A percentile compares a stretch with the other conserved stretches of the same genome.
Conservation (phyloP, 2,113 vertebrate species). For the Hemiprocne comata region DNA sequence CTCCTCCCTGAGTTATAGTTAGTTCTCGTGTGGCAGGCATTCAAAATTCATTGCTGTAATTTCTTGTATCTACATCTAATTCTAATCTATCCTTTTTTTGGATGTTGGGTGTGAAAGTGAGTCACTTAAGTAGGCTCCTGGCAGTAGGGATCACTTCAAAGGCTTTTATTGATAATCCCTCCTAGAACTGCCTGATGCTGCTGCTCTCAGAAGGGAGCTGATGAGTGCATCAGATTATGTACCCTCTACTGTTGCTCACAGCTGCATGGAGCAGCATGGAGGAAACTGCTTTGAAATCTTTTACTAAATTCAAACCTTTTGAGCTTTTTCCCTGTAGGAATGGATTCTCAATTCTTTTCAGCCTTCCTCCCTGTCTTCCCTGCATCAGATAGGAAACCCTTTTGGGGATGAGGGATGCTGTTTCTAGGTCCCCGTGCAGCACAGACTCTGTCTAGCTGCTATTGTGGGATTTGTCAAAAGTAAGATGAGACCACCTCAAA, state of each 20-base stretch:
- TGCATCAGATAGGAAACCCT: neutral
- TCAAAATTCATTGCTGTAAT: neutral
- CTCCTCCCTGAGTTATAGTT: neutral
- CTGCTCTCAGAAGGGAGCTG: neutral
- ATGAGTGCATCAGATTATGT: neutral
- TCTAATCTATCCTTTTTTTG: neutral
- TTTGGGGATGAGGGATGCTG: neutral
- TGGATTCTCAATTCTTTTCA: neutral
- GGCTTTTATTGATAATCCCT: constrained; percentile 2
- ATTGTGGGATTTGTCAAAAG: neutral
- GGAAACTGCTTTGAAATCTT: neutral
- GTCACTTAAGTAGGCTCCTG: constrained; percentile 4
- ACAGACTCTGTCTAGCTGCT: neutral
- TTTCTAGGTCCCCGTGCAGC: neutral
- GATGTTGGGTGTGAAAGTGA: neutral
- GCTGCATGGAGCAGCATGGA: neutral
- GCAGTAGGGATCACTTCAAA: neutral
- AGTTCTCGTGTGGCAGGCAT: neutral
- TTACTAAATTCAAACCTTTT: neutral
- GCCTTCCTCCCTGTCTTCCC: neutral
- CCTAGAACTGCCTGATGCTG: neutral
- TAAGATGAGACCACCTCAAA: neutral
- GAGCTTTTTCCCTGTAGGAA: neutral
- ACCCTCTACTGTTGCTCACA: neutral
- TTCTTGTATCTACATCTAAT: neutral